These are phyloP conservation scores for Cottoperca gobio DNA, from an alignment of 2,797 vertebrate species.

Conservation along the genomic window DNA sequence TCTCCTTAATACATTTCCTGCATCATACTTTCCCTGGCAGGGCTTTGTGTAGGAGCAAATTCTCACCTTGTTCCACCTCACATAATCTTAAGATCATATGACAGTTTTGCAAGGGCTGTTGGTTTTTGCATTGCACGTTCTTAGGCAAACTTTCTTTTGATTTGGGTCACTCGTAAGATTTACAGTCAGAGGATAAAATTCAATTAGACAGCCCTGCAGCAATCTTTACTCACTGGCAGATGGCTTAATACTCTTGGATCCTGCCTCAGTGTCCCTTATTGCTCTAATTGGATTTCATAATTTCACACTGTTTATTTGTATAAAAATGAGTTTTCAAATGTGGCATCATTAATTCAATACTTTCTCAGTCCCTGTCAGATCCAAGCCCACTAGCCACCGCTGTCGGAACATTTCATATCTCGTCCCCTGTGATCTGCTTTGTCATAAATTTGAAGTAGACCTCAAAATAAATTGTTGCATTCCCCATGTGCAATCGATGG, in stretches of 20 bases:
- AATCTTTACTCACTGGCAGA: conserved; percentile 72
- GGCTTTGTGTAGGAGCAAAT: conserved; percentile 48
- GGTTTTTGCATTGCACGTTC: conserved; percentile 55
- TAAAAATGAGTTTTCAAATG: conserved; percentile 62
- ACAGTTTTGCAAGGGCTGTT: conserved; percentile 66
- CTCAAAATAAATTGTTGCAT: conserved; percentile 63
- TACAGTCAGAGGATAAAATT: conserved; percentile 72
- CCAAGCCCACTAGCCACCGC: conserved; percentile 67
- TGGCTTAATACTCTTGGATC: conserved; percentile 72
- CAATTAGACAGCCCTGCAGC: conserved; percentile 78
- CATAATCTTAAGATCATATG: conserved; percentile 60
- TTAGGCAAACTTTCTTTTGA: conserved; percentile 70
- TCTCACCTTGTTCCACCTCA: conserved; percentile 57
- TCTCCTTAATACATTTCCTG: conserved; percentile 9
- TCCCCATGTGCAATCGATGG: conserved; percentile 37
- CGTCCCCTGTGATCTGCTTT: conserved; percentile 52
- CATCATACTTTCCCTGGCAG: conserved; percentile 31
- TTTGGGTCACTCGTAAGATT: conserved; percentile 77
- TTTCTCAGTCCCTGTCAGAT: conserved; percentile 66
- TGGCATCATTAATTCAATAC: conserved; percentile 75
- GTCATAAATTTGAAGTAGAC: conserved; percentile 68
- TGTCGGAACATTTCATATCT: conserved; percentile 73
- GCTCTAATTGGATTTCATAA: conserved; percentile 76
- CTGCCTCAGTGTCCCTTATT: conserved; percentile 65
- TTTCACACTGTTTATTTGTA: conserved; percentile 72